A percentile compares a stretch with the other conserved stretches of the same genome.
These are phyloP conservation scores for rat (Rattus norvegicus) DNA, from an alignment of 2,113 vertebrate genomes.

Conservation along the genomic window DNA sequence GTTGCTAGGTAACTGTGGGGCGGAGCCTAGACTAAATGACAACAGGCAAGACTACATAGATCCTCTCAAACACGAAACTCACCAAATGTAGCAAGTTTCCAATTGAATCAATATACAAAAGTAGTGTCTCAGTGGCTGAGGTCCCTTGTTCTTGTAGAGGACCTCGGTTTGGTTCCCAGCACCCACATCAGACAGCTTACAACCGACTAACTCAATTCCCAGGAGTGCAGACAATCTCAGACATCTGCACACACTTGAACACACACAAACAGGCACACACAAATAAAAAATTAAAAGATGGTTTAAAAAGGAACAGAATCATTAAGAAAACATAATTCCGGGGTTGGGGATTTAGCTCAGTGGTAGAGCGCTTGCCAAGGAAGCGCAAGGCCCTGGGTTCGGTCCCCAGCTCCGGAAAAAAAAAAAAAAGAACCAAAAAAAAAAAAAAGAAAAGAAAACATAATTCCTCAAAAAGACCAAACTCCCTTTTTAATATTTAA, in stretches of 20 bases:
- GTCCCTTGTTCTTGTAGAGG: background rate
- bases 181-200: background rate
- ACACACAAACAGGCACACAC: background rate
- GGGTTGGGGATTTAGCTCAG: no score
- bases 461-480: background rate
- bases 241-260: background rate
- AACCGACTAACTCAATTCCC: background rate
- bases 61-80: background rate
- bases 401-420: no score
- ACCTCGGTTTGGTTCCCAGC: background rate
- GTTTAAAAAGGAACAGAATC: background rate
- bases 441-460: no score
- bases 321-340: background rate
- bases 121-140: background rate
- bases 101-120: constrained; percentile 10
- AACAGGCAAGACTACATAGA: background rate
- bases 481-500: background rate
- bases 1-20: no score
- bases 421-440: no score
- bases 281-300: background rate
- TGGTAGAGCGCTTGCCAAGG: no score
- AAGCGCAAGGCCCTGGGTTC: no score
- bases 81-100: background rate
- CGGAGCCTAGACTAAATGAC: no score
- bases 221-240: background rate